These are phyloP conservation scores for Artibeus jamaicensis DNA, from an alignment of 2,797 vertebrate species.

Conservation along the genomic window DNA sequence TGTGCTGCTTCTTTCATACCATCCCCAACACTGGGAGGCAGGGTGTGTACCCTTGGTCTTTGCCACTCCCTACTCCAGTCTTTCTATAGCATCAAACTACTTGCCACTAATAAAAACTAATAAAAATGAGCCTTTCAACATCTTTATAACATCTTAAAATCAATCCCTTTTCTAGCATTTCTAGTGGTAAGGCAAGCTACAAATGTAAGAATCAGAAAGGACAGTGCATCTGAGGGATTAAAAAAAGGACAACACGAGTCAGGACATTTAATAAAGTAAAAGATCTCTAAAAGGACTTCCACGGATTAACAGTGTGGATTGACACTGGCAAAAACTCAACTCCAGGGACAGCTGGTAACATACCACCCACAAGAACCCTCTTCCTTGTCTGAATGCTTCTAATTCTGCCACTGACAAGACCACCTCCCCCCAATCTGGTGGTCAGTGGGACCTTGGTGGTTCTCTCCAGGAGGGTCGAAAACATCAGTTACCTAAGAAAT, in stretches of 20 bases:
- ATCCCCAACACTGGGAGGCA: accelerated
- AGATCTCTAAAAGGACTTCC: background rate
- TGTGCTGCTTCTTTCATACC: background rate
- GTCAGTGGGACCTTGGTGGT: background rate
- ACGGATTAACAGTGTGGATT: too few relatives aligned
- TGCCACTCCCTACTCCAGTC: background rate
- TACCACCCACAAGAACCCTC: too few relatives aligned
- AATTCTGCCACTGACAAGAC: background rate
- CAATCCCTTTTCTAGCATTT: background rate
- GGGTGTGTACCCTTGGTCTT: background rate
- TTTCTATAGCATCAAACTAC: background rate
- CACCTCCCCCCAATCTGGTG: too few relatives aligned
- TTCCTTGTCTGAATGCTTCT: accelerated
- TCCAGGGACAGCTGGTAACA: background rate
- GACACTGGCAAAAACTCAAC: background rate
- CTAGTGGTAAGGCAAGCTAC: background rate
- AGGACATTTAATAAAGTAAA: background rate
- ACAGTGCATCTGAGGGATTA: background rate
- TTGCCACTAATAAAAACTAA: background rate
- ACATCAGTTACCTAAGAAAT: background rate
- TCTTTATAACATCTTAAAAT: background rate
- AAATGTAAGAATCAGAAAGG: background rate
- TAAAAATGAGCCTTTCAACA: background rate
- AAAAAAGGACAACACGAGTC: too few relatives aligned
- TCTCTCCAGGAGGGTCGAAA: background rate